Conservation (phyloP, 2,797 vertebrate genomes). For the Enteromius radiatus region DNA sequence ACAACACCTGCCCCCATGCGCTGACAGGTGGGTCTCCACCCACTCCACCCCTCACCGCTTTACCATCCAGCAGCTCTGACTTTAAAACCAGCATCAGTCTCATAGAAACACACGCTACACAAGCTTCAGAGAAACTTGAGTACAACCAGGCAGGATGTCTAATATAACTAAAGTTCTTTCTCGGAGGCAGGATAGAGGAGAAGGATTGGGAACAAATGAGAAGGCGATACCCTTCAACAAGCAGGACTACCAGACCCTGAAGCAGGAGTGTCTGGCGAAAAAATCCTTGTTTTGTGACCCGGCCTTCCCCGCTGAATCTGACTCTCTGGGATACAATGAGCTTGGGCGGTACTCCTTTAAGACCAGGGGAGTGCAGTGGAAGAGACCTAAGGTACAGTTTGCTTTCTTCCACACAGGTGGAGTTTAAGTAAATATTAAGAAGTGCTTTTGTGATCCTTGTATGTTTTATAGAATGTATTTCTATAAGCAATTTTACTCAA, state of each 20-base stretch:
- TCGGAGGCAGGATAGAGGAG: constrained; percentile 68
- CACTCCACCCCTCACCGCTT: constrained; percentile 21
- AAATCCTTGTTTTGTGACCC: constrained; percentile 81
- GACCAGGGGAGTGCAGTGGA: constrained; percentile 79
- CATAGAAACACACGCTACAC: neutral
- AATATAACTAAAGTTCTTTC: constrained; percentile 65
- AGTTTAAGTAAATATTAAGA: constrained; percentile 7
- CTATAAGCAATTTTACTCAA: neutral
- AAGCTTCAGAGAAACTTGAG: neutral
- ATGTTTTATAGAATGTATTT: neutral
- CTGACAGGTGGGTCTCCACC: constrained; percentile 17
- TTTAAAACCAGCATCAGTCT: constrained; percentile 26
- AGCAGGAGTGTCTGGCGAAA: constrained; percentile 70
- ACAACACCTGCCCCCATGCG: neutral
- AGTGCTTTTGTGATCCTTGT: neutral
- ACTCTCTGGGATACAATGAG: constrained; percentile 84
- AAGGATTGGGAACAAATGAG: constrained; percentile 72
- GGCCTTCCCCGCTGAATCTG: constrained; percentile 75
- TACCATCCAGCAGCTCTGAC: neutral
- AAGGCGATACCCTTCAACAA: constrained; percentile 75
- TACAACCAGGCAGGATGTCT: constrained; percentile 59
- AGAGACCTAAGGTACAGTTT: constrained; percentile 75
- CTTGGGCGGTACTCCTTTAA: constrained; percentile 81
- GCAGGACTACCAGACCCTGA: constrained; percentile 81
- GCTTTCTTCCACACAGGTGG: constrained; percentile 22